Evolutionary conservation across 2,888 invertebrate genomes (phyloP), one percentile per base, ranked within the genome.

Genomic region (Leptopilina myrica): DNA sequence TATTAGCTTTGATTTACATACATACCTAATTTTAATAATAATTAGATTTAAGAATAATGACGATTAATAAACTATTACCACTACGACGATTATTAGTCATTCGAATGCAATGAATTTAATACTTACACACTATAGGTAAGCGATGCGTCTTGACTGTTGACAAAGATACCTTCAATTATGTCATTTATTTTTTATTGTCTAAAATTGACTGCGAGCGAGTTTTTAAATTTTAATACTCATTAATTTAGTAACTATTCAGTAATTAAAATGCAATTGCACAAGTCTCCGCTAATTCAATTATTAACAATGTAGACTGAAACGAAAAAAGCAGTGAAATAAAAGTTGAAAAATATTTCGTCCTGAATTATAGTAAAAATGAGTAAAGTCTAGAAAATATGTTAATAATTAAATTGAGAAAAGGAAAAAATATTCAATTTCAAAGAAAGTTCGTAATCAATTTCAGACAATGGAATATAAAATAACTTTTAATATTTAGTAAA

Each of bases 21-120:
- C 83, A 76, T 83, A 78, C 83, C 73, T 83, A 81, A 79, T 81
- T 83, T 78, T 81, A 82, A 80, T 81, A 79, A 80, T 78, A 81
- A 79, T 81, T 20, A 78, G 73, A 53, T 53, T 40, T 78, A 78
- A 78, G 64, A 64, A 73, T 78, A 65, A 81, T 69, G 79, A 78
- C 80, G 80, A 64, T 76, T 79, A 80, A 78, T 73, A 78, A 77
- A 77, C 76, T 77, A 78, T 75, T 80, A 79, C 79, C 78, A 69
- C 78, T 79, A 79, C 77, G 77, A 76, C 78, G 82, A 77, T 65
- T 66, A 67, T 56, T 76, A 64, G 80, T 79, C 80, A 77, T 69
- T 66, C 73, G 75, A 79, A 77, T 78, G 79, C 82, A 82, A 79
- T 80, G 79, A 80, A 83, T 78, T 83, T 81, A 81, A 77, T 76